These are phyloP conservation scores for Opisthocomus hoazin DNA, from an alignment of 2,113 vertebrate species.

Conservation along the genomic window DNA sequence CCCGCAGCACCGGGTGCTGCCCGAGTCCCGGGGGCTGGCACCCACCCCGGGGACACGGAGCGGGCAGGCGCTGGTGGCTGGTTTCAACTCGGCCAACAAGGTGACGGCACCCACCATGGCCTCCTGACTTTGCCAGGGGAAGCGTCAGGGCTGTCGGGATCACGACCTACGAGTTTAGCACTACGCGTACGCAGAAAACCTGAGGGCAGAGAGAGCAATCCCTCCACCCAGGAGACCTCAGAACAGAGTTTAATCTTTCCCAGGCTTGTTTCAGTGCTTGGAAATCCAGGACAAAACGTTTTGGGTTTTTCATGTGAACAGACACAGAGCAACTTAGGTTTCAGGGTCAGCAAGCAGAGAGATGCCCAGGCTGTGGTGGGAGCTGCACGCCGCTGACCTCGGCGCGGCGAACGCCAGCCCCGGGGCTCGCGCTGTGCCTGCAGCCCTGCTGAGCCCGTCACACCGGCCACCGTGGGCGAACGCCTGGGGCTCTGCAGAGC, in stretches of 20 bases:
- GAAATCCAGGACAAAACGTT: neutral
- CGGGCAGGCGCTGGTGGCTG: neutral
- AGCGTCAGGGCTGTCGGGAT: accelerated
- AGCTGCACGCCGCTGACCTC: neutral
- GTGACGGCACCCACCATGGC: neutral
- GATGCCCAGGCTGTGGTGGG: neutral
- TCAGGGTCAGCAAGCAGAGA: neutral
- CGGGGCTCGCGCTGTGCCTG: neutral
- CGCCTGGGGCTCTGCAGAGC: neutral
- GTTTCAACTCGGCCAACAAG: accelerated
- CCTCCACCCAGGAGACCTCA: neutral
- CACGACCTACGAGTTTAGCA: neutral
- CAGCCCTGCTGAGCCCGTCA: accelerated
- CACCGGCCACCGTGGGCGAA: neutral
- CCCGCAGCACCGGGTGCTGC: neutral
- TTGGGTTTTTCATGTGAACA: neutral
- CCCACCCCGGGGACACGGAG: neutral
- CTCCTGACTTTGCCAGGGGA: neutral
- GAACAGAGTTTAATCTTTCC: neutral
- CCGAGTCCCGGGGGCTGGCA: neutral
- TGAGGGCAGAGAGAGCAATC: neutral
- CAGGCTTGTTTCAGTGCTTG: neutral
- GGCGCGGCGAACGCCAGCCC: neutral
- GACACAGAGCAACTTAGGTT: neutral
- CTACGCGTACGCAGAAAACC: neutral